These are phyloP conservation scores for Pedicia rivosa DNA, from an alignment of 2,888 invertebrate species.

Conservation along the genomic window DNA sequence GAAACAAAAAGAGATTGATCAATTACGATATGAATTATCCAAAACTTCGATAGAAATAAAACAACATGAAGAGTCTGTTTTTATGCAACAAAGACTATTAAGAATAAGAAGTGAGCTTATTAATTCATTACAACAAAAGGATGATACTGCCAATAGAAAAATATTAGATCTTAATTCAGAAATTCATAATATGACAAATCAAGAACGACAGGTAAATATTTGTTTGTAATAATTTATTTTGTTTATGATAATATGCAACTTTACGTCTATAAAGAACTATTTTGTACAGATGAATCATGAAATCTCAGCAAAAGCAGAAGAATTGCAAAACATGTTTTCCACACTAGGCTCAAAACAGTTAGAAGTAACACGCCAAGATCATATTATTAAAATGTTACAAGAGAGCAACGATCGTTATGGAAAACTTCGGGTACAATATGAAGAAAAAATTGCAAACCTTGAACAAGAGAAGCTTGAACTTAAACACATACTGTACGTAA, in stretches of 20 bases:
- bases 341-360: slow-evolving; percentile 20
- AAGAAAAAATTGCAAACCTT: slow-evolving; percentile 20
- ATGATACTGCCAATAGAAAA: slow-evolving; percentile 16
- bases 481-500: no score
- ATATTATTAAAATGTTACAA: slow-evolving; percentile 22
- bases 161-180: slow-evolving; percentile 19
- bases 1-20: no score
- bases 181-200: slow-evolving; percentile 11
- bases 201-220: slow-evolving; percentile 15
- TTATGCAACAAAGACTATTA: slow-evolving; percentile 18
- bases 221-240: background rate
- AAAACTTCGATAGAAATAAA: slow-evolving; percentile 14
- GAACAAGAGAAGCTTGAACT: slow-evolving; percentile 19
- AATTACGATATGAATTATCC: no score
- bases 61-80: slow-evolving; percentile 19
- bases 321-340: slow-evolving; percentile 19
- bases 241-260: background rate
- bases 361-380: slow-evolving; percentile 20
- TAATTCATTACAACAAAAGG: slow-evolving; percentile 20
- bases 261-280: slow-evolving; percentile 8
- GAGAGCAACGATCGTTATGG: slow-evolving; percentile 19
- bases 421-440: slow-evolving; percentile 20
- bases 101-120: slow-evolving; percentile 20
- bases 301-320: slow-evolving; percentile 19
- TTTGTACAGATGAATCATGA: slow-evolving; percentile 19